A percentile compares a stretch with the other conserved stretches of the same genome.
phyloP scores from a whole-genome alignment of 2,113 vertebrate species.

The Cercocebus atys region DNA sequence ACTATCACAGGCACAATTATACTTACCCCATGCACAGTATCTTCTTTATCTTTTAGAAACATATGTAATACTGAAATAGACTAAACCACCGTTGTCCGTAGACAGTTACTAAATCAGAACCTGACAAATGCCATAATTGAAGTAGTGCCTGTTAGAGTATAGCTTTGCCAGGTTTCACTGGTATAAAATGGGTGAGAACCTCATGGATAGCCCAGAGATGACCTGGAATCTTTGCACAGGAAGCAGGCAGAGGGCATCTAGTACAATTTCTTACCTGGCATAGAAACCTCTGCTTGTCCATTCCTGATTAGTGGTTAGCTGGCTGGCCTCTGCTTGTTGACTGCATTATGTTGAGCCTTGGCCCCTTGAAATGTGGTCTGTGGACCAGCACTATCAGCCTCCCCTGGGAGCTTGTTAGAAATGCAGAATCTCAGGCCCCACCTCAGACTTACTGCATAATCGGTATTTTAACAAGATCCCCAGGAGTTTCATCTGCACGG shows the following conservation, averaged over 20 bases:
- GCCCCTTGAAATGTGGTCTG: background rate
- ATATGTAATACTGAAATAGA: background rate
- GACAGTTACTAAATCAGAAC: background rate
- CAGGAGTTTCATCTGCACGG: background rate
- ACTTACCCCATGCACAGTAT: background rate
- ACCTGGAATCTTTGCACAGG: background rate
- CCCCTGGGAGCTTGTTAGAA: background rate
- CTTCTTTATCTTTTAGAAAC: background rate
- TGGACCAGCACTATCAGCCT: background rate
- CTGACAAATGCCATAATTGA: background rate
- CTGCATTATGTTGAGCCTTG: background rate
- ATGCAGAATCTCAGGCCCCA: background rate
- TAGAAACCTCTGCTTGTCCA: background rate
- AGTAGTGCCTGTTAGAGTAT: background rate
- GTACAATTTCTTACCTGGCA: background rate
- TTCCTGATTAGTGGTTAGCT: background rate
- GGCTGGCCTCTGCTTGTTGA: background rate
- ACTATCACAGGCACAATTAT: background rate
- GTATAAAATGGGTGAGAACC: background rate
- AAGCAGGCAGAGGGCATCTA: background rate
- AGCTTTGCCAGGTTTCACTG: background rate
- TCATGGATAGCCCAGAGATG: background rate
- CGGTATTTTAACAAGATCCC: background rate
- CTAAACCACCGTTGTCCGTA: background rate
- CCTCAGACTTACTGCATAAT: background rate